phyloP scores from a whole-genome alignment of 2,888 invertebrate genomes.

The Smittia aterrima region DNA sequence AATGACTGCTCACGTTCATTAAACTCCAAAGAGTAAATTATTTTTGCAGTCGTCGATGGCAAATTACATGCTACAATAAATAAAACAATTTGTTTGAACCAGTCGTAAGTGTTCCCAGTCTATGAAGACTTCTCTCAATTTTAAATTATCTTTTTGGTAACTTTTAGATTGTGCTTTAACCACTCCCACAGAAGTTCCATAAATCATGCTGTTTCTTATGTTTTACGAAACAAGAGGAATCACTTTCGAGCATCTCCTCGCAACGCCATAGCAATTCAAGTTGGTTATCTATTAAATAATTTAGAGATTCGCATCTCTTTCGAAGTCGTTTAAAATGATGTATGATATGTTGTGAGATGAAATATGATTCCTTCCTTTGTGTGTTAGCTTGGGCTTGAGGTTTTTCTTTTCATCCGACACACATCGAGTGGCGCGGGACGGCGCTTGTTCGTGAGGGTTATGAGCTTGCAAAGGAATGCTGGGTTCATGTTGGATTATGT shows the following conservation, averaged over 20 bases:
- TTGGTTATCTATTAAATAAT: slow-evolving; percentile 40
- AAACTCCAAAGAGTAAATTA: slow-evolving; percentile 13
- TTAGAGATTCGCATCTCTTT: slow-evolving; percentile 40
- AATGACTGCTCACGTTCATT: too few species aligned
- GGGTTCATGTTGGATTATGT: slow-evolving; percentile 26
- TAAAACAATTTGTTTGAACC: too few species aligned
- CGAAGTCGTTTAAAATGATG: slow-evolving; percentile 41
- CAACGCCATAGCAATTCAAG: background rate
- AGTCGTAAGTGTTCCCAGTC: too few species aligned
- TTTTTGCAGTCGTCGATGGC: slow-evolving; percentile 4
- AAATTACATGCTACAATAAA: too few species aligned
- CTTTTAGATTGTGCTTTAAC: too few species aligned
- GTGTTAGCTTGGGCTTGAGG: background rate
- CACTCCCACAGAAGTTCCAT: too few species aligned
- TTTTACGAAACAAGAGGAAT: background rate
- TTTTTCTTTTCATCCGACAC: background rate
- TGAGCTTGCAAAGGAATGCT: background rate
- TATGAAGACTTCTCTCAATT: too few species aligned
- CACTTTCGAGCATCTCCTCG: background rate
- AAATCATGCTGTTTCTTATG: too few species aligned
- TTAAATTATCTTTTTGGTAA: too few species aligned
- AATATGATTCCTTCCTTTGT: slow-evolving; percentile 31
- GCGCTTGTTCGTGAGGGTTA: background rate
- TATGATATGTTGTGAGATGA: slow-evolving; percentile 30
- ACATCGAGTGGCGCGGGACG: background rate